A percentile compares a stretch with the other conserved stretches of the same genome.
phyloP scores from a whole-genome alignment of 1,140 invertebrate species.

The Aphelinus atriplicis region DNA sequence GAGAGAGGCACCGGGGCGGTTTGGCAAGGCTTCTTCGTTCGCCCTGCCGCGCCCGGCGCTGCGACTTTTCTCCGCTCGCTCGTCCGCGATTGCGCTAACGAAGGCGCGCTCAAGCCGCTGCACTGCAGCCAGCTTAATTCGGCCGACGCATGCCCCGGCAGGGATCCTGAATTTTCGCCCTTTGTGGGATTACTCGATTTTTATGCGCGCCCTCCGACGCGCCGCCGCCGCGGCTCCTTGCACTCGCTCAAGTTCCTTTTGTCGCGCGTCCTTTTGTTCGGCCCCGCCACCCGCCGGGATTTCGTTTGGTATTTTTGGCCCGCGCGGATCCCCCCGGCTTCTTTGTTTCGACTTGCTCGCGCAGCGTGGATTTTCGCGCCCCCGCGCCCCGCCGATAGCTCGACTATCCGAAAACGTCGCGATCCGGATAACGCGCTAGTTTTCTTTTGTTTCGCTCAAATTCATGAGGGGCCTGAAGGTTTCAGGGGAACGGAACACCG shows the following conservation, averaged over 20 bases:
- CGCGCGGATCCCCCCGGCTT: background rate
- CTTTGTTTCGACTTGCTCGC: background rate
- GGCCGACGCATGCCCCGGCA: constrained; percentile 10
- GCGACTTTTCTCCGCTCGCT: background rate
- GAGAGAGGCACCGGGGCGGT: background rate
- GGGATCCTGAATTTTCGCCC: constrained; percentile 11
- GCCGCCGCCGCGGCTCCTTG: background rate
- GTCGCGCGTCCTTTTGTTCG: background rate
- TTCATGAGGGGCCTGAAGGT: too few relatives aligned
- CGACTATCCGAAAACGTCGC: too few relatives aligned
- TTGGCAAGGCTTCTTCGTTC: constrained; percentile 28
- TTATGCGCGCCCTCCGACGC: constrained; percentile 3
- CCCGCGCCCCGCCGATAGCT: too few relatives aligned
- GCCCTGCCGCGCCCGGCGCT: background rate
- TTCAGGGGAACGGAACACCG: too few relatives aligned
- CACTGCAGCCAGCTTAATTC: constrained; percentile 30
- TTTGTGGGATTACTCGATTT: constrained; percentile 36
- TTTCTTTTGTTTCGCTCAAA: too few relatives aligned
- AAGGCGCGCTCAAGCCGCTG: background rate
- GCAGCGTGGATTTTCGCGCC: too few relatives aligned
- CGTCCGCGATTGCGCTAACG: background rate
- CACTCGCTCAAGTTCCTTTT: background rate
- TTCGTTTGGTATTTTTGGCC: too few relatives aligned
- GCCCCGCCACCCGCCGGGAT: too few relatives aligned
- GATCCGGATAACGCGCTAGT: too few relatives aligned